Base-by-base conservation (phyloP, 2,797 vertebrate species). In the Dromococcyx pavoninus region DNA sequence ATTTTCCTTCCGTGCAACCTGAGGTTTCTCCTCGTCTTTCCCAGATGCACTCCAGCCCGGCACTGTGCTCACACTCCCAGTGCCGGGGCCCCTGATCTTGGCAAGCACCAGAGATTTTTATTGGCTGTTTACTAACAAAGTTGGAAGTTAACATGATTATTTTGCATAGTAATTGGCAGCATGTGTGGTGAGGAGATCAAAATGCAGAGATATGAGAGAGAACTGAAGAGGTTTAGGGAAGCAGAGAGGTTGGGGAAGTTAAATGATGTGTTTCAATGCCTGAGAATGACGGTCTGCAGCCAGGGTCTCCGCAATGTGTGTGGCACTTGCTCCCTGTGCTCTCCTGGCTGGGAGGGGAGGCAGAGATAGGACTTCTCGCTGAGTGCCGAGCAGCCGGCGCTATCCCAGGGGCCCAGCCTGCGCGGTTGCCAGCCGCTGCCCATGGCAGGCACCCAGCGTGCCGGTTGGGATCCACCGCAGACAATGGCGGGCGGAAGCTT, bases 281-380 rank as follows among this genome's bases (percentile, higher is more conserved):
- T 11, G 5, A 39, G n/a, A 6, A 17, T 2, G 32, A 10, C 5
- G 44, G 39, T 72, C 39, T 17, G 24, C 39, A 19, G 35, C 50
- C 61, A 10, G 58, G 35, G 41, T 4, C n/a, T 48, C 35, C 0
- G 2, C 0, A 3, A 3, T 0, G 0, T 0, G 10, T 13, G 67
- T 50, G 54, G 16, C 50, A 1, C 3, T 7, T 19, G 57, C 65
- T 33, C 13, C 9, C 41, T 5, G 33, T 3, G 56, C 81, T 62
- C 33, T 10, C 8, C 28, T 2, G 48, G 62, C 2, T 5, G 22
- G 43, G n/a, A n/a, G 43, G 24, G 24, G 17, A 4, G 15, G 58
- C 1, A 3, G 44, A 39, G 15, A 39, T 1, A 10, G 41, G 41
- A 43, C n/a, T 13, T 22, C 33, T 66, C 3, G 3, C 30, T 16